These are phyloP conservation scores for Limenitis camilla DNA, from an alignment of 2,888 invertebrate species.

Conservation along the genomic window DNA sequence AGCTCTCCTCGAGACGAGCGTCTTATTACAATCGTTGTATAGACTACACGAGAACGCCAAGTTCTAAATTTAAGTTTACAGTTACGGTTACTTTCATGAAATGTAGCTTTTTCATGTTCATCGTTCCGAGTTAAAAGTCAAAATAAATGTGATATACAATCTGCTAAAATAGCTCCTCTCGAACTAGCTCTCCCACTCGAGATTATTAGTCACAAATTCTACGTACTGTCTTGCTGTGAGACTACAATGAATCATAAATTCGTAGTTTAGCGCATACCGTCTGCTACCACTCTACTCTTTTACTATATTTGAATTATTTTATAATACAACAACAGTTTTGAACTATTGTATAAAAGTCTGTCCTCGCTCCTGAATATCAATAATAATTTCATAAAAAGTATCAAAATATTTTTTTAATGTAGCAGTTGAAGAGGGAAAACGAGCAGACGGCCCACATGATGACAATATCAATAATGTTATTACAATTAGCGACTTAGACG, in stretches of 20 bases:
- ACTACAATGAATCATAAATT: conserved; percentile 53
- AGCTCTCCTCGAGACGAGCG: conserved; percentile 35
- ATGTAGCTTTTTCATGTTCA: conserved; percentile 6
- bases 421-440: too few species aligned
- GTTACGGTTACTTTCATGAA: conserved; percentile 7
- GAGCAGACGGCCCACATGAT: too few species aligned
- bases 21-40: conserved; percentile 27
- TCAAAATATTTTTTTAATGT: too few species aligned
- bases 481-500: conserved; percentile 22
- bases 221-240: conserved; percentile 42
- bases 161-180: conserved; percentile 18
- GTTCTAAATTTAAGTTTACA: conserved; percentile 13
- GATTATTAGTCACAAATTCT: conserved; percentile 53
- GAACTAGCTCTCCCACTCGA: conserved; percentile 28
- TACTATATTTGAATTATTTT: conserved; percentile 15
- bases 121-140: conserved; percentile 5
- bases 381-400: too few species aligned
- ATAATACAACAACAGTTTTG: conserved; percentile 15
- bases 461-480: too few species aligned
- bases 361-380: too few species aligned
- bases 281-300: conserved; percentile 21
- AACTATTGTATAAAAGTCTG: not conserved
- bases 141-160: conserved; percentile 20
- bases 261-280: conserved; percentile 27
- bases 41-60: conserved; percentile 7